Percentiles rank a stretch among this genome's conserved stretches.
Evolutionary conservation across 2,888 invertebrate species (phyloP).

Genomic region (Drosophila nr. perissopoda): DNA sequence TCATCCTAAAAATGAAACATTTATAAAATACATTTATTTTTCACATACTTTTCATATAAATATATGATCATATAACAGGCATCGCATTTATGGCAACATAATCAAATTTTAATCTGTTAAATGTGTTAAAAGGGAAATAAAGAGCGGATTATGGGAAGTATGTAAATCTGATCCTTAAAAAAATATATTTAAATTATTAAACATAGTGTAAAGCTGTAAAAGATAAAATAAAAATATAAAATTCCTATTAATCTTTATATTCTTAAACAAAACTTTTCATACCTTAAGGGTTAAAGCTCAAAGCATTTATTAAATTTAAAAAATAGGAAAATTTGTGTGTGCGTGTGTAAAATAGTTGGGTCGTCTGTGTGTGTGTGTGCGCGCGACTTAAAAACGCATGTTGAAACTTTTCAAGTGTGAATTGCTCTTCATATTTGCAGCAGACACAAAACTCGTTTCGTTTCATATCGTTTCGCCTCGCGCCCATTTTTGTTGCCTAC

Average conservation of each 20-base stretch:
- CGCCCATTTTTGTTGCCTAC: conserved; percentile 63
- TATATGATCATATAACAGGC: conserved; percentile 8
- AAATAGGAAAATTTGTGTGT: conserved; percentile 15
- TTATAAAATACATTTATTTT: conserved; percentile 14
- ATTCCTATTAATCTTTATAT: not conserved
- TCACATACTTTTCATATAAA: conserved; percentile 13
- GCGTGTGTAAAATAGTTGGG: conserved; percentile 62
- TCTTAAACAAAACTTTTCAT: not conserved
- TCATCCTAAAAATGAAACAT: conserved; percentile 7
- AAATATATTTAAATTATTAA: not conserved
- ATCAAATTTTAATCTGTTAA: conserved; percentile 20
- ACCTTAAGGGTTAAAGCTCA: conserved; percentile 28
- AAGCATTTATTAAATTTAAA: conserved; percentile 24
- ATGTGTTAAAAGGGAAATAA: not conserved
- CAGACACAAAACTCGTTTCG: conserved; percentile 57
- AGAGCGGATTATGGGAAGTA: not conserved
- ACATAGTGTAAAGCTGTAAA: not conserved
- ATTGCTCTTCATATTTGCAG: conserved; percentile 77
- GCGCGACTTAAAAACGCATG: conserved; percentile 76
- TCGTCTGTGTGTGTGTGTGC: conserved; percentile 28
- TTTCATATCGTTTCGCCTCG: conserved; percentile 19
- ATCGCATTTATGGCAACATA: conserved; percentile 17
- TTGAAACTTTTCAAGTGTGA: conserved; percentile 79
- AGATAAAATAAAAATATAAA: not conserved
- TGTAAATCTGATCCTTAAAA: not conserved